phyloP scores from a whole-genome alignment of 2,113 vertebrate species.

The Mirza zaza region DNA sequence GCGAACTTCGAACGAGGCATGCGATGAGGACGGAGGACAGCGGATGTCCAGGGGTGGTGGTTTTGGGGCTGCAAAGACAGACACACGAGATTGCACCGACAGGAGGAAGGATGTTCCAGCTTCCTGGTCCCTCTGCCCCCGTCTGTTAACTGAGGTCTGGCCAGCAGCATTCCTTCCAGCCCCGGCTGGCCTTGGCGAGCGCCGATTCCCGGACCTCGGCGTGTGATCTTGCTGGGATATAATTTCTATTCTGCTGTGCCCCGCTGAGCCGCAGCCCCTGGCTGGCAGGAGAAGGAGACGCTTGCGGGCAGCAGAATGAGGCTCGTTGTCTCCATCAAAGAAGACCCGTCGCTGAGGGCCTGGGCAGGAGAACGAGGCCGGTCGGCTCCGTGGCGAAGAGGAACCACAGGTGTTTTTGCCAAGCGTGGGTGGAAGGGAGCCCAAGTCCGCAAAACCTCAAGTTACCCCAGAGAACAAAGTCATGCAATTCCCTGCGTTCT shows the following conservation, averaged over 20 bases:
- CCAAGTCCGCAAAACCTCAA: not conserved
- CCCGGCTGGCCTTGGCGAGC: rapidly evolving
- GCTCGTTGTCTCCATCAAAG: not conserved
- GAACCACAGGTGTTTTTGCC: not conserved
- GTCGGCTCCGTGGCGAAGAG: rapidly evolving
- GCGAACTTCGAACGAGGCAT: not conserved
- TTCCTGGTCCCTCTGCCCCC: rapidly evolving
- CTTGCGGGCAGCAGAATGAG: rapidly evolving
- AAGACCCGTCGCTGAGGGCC: rapidly evolving
- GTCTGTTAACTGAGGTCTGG: rapidly evolving
- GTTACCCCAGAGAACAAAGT: not conserved
- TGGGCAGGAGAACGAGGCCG: not conserved
- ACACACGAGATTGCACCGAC: rapidly evolving
- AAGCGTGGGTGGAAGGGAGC: not conserved
- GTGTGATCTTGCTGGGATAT: rapidly evolving
- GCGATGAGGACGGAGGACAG: not conserved
- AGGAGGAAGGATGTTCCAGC: rapidly evolving
- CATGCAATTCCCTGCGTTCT: not conserved
- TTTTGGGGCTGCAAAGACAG: rapidly evolving
- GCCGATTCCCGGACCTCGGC: too few relatives aligned
- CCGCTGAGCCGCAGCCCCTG: not conserved
- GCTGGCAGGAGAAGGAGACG: too few relatives aligned
- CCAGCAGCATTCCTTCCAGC: not conserved
- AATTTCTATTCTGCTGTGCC: too few relatives aligned
- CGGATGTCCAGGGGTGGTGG: rapidly evolving